Evolutionary conservation across 2,113 vertebrate species (phyloP).

Genomic region (Hippopotamus amphibius): DNA sequence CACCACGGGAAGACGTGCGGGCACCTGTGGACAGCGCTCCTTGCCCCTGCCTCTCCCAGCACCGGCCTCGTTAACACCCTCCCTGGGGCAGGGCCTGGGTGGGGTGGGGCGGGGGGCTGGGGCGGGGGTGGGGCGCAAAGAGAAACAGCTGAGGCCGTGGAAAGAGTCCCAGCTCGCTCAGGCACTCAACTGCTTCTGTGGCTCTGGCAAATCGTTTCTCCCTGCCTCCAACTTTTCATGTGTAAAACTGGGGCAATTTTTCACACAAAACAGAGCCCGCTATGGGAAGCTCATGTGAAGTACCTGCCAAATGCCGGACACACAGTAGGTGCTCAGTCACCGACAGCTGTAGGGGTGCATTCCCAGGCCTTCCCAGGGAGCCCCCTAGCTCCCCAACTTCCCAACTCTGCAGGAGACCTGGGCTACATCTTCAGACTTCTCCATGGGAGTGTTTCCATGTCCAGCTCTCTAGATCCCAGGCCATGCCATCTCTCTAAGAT

Average conservation of each 20-base stretch:
- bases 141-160: constrained; percentile 62
- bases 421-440: background rate
- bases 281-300: fast-evolving
- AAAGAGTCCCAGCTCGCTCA: background rate
- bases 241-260: background rate
- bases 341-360: fast-evolving
- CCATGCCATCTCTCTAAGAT: fast-evolving
- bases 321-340: background rate
- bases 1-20: constrained; percentile 56
- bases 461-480: background rate
- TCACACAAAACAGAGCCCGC: fast-evolving
- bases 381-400: background rate
- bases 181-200: background rate
- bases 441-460: fast-evolving
- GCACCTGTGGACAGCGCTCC: constrained; percentile 58
- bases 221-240: background rate
- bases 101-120: constrained; percentile 24
- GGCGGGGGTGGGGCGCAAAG: background rate
- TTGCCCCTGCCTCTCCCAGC: constrained; percentile 5
- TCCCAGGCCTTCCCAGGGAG: background rate
- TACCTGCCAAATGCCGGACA: background rate
- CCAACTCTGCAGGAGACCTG: background rate
- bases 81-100: constrained; percentile 57
- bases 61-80: constrained; percentile 60
- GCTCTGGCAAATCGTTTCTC: background rate